A percentile compares a stretch with the other conserved stretches of the same genome.
Evolutionary conservation across 2,888 invertebrate species (phyloP).

Genomic region (Caenorhabditis sp.): DNA sequence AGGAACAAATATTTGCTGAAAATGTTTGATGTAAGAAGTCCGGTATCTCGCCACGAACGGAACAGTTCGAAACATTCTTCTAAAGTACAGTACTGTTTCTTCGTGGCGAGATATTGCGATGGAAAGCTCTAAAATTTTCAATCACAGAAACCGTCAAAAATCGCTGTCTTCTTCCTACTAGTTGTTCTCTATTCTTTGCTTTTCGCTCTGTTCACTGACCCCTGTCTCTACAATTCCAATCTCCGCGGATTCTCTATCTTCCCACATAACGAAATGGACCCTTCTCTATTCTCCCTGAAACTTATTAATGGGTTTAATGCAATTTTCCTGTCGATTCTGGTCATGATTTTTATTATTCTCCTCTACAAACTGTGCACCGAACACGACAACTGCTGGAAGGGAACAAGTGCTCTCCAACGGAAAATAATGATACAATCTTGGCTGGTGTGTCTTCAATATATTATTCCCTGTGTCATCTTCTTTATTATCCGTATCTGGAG

Average conservation of each 20-base stretch:
- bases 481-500: slow-evolving; percentile 19
- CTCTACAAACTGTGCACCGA: slow-evolving; percentile 18
- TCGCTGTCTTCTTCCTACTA: background rate
- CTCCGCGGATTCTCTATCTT: slow-evolving; percentile 23
- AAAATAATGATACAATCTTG: slow-evolving; percentile 35
- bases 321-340: background rate
- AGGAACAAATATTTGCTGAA: slow-evolving; percentile 23
- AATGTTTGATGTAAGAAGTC: slow-evolving; percentile 39
- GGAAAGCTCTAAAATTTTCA: no score
- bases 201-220: slow-evolving; percentile 23
- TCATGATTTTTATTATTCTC: background rate
- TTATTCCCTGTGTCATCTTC: slow-evolving; percentile 20
- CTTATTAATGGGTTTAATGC: background rate
- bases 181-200: slow-evolving; percentile 13
- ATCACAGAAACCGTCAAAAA: slow-evolving; percentile 19
- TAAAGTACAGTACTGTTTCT: no score
- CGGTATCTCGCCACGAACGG: no score
- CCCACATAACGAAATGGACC: slow-evolving; percentile 33
- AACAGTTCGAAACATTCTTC: no score
- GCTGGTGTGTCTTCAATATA: slow-evolving; percentile 17
- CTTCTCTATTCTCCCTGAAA: background rate
- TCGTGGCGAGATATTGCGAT: no score
- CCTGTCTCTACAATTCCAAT: slow-evolving; percentile 34
- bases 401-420: slow-evolving; percentile 29
- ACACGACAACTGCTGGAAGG: slow-evolving; percentile 35